Evolutionary conservation across 1,140 invertebrate species (phyloP).

Genomic region (Cryptotermes secundus): DNA sequence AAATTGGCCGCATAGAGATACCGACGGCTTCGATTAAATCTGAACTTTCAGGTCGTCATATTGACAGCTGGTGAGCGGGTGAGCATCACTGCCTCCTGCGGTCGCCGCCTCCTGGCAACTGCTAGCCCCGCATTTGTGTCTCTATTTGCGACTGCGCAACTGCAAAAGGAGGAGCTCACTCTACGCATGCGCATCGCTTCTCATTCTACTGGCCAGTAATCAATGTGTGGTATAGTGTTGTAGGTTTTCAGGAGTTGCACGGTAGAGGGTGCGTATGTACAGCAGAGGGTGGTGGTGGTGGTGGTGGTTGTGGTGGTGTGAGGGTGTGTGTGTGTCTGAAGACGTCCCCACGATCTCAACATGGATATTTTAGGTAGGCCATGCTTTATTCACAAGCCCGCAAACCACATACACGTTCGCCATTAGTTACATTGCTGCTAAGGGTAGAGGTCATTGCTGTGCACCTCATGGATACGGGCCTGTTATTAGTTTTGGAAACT

Average conservation of each 20-base stretch:
- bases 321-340: conserved; percentile 2
- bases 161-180: neutral
- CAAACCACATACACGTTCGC: neutral
- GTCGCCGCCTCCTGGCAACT: neutral
- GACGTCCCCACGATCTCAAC: conserved; percentile 7
- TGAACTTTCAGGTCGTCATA: neutral
- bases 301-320: neutral
- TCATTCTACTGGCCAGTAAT: neutral
- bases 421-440: neutral
- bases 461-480: neutral
- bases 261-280: conserved; percentile 13
- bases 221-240: neutral
- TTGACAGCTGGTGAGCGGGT: neutral
- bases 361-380: conserved; percentile 14
- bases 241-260: conserved; percentile 11
- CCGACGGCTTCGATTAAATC: neutral
- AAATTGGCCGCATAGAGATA: neutral
- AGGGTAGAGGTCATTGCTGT: neutral
- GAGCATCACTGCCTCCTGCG: neutral
- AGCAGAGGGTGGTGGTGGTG: neutral
- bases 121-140: neutral
- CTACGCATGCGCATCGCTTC: neutral
- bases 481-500: too few species aligned
- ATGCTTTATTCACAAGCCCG: neutral
- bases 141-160: neutral